Percentiles rank a stretch among this genome's conserved stretches.
Evolutionary conservation across 2,113 vertebrate genomes (phyloP).

Genomic region (Platycercus adscitus): DNA sequence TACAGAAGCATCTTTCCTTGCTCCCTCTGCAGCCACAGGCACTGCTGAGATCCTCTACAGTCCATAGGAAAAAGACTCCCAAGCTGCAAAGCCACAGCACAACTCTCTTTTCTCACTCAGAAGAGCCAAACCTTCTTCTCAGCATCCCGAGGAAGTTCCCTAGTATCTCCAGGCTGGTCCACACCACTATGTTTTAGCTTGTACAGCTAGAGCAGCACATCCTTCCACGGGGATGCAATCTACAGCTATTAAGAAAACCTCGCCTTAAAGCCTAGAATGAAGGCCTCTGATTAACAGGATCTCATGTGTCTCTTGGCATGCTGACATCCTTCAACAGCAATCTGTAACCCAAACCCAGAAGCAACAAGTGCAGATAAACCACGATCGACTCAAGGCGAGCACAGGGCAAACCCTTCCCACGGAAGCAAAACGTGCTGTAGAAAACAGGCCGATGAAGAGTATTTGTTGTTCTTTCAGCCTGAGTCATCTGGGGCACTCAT

Average conservation of each 20-base stretch:
- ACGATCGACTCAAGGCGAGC: not conserved
- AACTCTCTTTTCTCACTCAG: fast-evolving
- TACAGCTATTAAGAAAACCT: not conserved
- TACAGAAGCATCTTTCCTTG: not conserved
- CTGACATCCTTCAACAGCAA: fast-evolving
- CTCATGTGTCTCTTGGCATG: fast-evolving
- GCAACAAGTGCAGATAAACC: not conserved
- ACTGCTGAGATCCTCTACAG: fast-evolving
- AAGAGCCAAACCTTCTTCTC: not conserved
- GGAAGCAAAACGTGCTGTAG: fast-evolving
- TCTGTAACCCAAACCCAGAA: not conserved
- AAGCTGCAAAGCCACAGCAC: not conserved
- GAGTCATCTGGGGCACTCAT: not conserved
- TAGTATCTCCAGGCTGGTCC: not conserved
- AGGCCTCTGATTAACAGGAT: too few relatives aligned
- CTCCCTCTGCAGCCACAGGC: not conserved
- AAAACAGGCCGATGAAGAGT: not conserved
- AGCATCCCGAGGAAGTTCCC: not conserved
- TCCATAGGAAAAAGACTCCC: fast-evolving
- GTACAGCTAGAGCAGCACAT: not conserved
- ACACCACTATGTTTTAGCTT: not conserved
- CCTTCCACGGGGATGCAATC: not conserved
- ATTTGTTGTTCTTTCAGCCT: not conserved
- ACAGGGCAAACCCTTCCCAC: not conserved
- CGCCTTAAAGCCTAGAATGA: not conserved